Base-by-base conservation (phyloP, 2,888 invertebrate genomes). In the Branchinecta sandiegonensis region DNA sequence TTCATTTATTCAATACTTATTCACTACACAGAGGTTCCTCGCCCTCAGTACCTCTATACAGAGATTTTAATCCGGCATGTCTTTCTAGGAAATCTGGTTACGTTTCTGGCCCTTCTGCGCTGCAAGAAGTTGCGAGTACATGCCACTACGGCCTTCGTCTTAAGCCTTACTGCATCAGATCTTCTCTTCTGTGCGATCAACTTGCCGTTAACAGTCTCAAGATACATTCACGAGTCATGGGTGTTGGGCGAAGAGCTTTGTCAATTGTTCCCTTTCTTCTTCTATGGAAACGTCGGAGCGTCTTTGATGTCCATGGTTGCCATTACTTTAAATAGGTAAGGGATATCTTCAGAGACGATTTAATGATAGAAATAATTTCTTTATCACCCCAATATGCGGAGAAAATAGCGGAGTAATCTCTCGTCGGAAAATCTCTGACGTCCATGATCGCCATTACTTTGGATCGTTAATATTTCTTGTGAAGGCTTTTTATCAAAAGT, bases 391-490 rank as follows among this genome's bases (percentile, higher is more conserved):
- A 2, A 37, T 37, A 5, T 4, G 37, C 37, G 37, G 37, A 6
- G 37, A 37, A 37, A 37, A 37, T 37, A 6, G 37, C 37, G 37
- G 37, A 37, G 37, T 37, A 37, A 37, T 37, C 37, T 37, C 37
- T 37, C 37, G 37, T 37, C 37, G 37, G 37, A 37, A 37, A 37
- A 37, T 90, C 90, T 0, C 80, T 92, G 50, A 81, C 91, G 71
- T 90, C 89, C 75, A 91, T 92, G 89, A 90, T 91, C 67, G 90
- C 90, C 72, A 91, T 92, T 72, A 90, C 91, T 47, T 80, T 92
- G 70, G 92, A 91, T 79, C 86, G 91, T 89, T 90, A 75, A 80
- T 14, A 46, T 37, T 37, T 37, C 37, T 5, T 37, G 37, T 37
- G 37, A 5, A 37, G 37, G 37, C 37, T 4, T 2, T 37, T 23